These are phyloP conservation scores for Bombyx mori DNA, from an alignment of 1,140 invertebrate genomes.

Conservation along the genomic window DNA sequence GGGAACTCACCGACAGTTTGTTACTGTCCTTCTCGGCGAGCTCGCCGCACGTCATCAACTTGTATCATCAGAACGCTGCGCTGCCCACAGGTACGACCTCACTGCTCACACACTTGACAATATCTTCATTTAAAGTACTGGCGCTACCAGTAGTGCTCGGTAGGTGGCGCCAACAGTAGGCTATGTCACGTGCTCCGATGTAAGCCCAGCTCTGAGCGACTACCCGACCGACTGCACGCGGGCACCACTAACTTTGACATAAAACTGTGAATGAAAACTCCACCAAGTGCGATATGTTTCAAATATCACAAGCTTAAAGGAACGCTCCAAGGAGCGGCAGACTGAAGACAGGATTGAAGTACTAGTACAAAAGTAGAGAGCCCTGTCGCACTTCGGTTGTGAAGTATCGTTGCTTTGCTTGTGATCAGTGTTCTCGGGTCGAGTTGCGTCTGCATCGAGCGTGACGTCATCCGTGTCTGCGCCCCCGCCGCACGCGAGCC, in stretches of 20 bases:
- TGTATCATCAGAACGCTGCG: constrained; percentile 73
- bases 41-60: constrained; percentile 69
- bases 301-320: too few species aligned
- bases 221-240: too few species aligned
- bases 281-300: too few species aligned
- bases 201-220: too few species aligned
- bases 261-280: too few species aligned
- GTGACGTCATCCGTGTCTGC: constrained; percentile 3
- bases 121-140: too few species aligned
- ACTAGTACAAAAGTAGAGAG: background rate
- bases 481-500: constrained; percentile 41
- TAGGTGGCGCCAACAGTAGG: too few species aligned
- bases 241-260: too few species aligned
- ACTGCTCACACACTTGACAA: too few species aligned
- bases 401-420: background rate
- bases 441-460: constrained; percentile 12
- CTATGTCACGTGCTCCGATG: too few species aligned
- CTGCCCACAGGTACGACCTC: constrained; percentile 62
- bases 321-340: background rate
- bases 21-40: constrained; percentile 74
- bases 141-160: too few species aligned
- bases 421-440: constrained; percentile 31
- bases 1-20: constrained; percentile 74
- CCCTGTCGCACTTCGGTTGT: too few species aligned
- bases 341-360: background rate